Evolutionary conservation across 2,888 invertebrate genomes (phyloP), one percentile per base, ranked within the genome.

Genomic region (Ryuthela nishihirai): DNA sequence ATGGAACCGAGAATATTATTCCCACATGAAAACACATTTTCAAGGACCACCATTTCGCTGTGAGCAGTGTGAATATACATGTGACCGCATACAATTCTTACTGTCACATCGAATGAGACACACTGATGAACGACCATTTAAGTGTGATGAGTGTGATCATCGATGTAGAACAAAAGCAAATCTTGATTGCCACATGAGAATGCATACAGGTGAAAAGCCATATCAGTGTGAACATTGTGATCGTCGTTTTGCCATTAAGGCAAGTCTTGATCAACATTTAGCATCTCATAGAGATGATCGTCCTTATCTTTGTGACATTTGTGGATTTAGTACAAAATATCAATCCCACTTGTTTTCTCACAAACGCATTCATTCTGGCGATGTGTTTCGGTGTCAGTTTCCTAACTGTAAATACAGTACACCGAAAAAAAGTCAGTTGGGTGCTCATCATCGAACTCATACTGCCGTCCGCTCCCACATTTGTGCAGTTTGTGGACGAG

Each of bases 281-380:
- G 75, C 79, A 36, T 79, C 76, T 1, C 82, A 82, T 69, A 76
- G 76, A 36, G 73, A 77, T 40, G 78, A 78, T 54, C 78, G 82
- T 62, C 80, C 79, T n/a, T 79, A 80, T 64, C 74, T 79, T 1
- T 85, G 84, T 70, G 83, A 83, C 62, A 76, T 78, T n/a, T 85
- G 84, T 72, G 82, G 82, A 7, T 85, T 83, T 70, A 78, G 80
- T 58, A 83, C 83, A 32, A 83, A 83, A 70, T 83, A 81, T 69
- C 77, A 82, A 64, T 82, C 82, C 65, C 82, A 84, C 70, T 77
- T 84, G 69, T 80, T 82, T 40, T 78, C 81, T 12, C 84, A 84
- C 70, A 81, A 81, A 67, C 74, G 83, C 49, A 81, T 82, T 54
- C 84, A 84, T 71, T 78, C 81, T 65, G 80, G 81, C 72, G 67